Conservation (phyloP, 2,797 vertebrate genomes). For the Graptemys geographica region DNA sequence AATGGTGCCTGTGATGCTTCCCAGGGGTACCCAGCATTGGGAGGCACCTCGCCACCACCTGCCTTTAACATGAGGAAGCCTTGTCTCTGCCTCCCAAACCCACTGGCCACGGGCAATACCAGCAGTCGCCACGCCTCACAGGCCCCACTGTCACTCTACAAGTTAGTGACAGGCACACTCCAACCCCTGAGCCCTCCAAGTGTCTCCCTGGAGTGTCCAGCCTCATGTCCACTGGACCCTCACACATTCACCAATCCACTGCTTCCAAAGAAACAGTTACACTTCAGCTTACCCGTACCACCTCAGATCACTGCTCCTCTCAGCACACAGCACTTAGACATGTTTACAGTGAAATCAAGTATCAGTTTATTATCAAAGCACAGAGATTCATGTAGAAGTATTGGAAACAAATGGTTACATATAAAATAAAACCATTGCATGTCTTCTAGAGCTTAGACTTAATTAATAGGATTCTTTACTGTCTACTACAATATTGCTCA, state of each 20-base stretch:
- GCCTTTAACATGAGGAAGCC: neutral
- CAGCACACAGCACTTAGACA: neutral
- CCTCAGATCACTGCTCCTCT: neutral
- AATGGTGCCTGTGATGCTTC: neutral
- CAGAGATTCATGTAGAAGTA: neutral
- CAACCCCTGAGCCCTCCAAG: neutral
- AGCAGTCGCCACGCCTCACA: neutral
- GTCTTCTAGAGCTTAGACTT: no score
- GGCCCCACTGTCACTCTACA: neutral
- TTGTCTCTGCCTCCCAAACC: neutral
- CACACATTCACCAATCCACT: neutral
- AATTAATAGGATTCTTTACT: no score
- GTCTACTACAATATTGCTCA: no score
- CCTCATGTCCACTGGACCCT: neutral
- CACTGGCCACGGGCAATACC: neutral
- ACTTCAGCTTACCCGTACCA: neutral
- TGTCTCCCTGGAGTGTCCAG: neutral
- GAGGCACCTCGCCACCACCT: neutral
- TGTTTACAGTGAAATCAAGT: neutral
- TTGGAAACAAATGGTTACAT: neutral
- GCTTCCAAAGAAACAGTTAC: neutral
- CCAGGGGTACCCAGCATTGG: neutral
- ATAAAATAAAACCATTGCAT: no score
- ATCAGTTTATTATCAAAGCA: neutral
- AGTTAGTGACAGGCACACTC: neutral